Evolutionary conservation across 2,888 invertebrate species (phyloP).

Genomic region (Drosophila infuscata): DNA sequence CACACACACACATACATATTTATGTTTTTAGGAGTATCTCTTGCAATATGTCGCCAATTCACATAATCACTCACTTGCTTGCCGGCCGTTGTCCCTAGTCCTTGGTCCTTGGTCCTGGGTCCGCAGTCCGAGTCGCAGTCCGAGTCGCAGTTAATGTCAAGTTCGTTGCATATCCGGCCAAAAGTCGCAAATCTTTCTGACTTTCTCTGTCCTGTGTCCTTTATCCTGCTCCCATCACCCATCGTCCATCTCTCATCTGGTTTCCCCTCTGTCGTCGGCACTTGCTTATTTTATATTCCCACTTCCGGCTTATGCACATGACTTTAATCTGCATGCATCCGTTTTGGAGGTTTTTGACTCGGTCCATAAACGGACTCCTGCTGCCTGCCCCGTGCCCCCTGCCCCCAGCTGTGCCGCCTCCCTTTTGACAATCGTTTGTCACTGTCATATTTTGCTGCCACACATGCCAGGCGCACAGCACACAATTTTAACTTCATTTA

Average conservation of each 20-base stretch:
- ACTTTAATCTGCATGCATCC: constrained; percentile 75
- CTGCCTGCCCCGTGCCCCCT: not conserved
- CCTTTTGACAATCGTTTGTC: constrained; percentile 52
- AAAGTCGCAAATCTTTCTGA: constrained; percentile 70
- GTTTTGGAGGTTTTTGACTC: constrained; percentile 42
- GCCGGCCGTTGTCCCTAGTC: not conserved
- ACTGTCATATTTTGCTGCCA: constrained; percentile 69
- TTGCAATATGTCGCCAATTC: constrained; percentile 41
- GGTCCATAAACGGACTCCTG: not conserved
- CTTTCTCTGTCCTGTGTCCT: constrained; percentile 18
- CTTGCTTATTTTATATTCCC: constrained; percentile 76
- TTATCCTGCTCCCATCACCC: constrained; percentile 9
- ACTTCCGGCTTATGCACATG: constrained; percentile 80
- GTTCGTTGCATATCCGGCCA: constrained; percentile 48
- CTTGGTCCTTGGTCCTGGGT: not conserved
- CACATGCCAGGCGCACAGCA: constrained; percentile 6
- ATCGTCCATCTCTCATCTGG: not conserved
- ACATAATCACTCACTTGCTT: constrained; percentile 49
- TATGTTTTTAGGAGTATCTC: not conserved
- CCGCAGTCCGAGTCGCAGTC: not conserved
- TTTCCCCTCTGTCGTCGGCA: constrained; percentile 34
- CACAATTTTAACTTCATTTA: not conserved
- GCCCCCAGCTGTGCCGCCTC: not conserved
- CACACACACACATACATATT: not conserved
- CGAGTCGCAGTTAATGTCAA: constrained; percentile 39